Evolutionary conservation across 2,888 invertebrate species (phyloP).

Genomic region (Noctua pronuba): DNA sequence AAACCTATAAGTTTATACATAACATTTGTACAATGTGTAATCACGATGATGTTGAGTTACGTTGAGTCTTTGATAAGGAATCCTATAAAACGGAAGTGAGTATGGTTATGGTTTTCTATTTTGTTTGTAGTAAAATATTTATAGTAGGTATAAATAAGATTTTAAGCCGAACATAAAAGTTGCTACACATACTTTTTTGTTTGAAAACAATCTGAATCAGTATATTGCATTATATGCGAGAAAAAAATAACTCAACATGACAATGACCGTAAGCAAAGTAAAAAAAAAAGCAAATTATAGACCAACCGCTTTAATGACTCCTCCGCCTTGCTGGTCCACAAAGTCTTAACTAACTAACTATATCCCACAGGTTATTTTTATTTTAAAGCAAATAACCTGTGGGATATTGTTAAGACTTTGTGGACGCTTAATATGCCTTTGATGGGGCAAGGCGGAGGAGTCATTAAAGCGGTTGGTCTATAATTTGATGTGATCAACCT

Average conservation of each 20-base stretch:
- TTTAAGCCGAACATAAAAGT: neutral
- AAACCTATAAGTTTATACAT: conserved; percentile 97
- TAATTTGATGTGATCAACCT: too few species aligned
- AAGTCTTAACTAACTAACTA: too few species aligned
- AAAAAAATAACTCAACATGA: too few species aligned
- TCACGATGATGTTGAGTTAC: conserved; percentile 95
- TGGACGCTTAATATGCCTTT: too few species aligned
- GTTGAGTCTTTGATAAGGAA: conserved; percentile 92
- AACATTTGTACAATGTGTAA: conserved; percentile 97
- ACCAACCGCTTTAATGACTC: too few species aligned
- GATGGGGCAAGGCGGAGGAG: too few species aligned
- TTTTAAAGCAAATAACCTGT: too few species aligned
- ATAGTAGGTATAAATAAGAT: conserved; percentile 1
- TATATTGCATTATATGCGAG: neutral
- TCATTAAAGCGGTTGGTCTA: too few species aligned
- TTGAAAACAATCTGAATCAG: neutral
- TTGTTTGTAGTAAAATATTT: conserved; percentile 9
- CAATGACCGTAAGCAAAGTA: neutral
- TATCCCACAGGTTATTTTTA: too few species aligned
- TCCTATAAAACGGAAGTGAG: conserved; percentile 91
- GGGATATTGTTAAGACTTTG: too few species aligned
- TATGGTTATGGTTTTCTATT: conserved; percentile 54
- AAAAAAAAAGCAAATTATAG: neutral
- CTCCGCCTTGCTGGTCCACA: too few species aligned
- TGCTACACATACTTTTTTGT: neutral